phyloP scores from a whole-genome alignment of 2,888 invertebrate species.

The Xestobium rufovillosum region DNA sequence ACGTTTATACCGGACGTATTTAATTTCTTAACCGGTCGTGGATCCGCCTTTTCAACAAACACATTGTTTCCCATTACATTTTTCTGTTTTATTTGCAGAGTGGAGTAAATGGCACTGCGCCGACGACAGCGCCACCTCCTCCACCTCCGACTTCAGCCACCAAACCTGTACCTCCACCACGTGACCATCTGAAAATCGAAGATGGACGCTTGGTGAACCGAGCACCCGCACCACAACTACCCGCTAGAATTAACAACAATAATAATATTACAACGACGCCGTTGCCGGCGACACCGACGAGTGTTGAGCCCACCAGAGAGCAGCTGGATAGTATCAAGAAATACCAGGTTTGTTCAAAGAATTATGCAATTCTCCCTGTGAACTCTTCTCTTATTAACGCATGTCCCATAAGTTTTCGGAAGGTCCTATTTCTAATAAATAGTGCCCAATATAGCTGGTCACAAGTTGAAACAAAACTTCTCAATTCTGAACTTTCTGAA shows the following conservation, averaged over 20 bases:
- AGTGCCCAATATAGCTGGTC: no score
- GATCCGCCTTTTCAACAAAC: no score
- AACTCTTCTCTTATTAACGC: no score
- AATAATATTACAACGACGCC: slow-evolving; percentile 43
- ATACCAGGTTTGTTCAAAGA: slow-evolving; percentile 79
- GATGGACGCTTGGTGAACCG: slow-evolving; percentile 55
- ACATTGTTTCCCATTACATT: no score
- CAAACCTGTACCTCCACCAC: slow-evolving; percentile 54
- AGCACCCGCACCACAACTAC: slow-evolving; percentile 60
- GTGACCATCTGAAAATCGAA: slow-evolving; percentile 58
- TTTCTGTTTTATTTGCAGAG: slow-evolving; percentile 29
- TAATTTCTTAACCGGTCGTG: no score
- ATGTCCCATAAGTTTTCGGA: no score
- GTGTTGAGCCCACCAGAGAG: slow-evolving; percentile 67
- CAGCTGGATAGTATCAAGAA: slow-evolving; percentile 88
- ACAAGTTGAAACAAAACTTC: no score
- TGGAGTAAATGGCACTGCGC: slow-evolving; percentile 34
- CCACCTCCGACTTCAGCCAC: slow-evolving; percentile 35
- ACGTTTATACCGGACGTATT: no score
- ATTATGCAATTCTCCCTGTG: no score
- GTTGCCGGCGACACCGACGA: slow-evolving; percentile 46
- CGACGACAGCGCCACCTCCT: slow-evolving; percentile 39
- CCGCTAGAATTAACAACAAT: slow-evolving; percentile 53
- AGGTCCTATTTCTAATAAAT: no score
- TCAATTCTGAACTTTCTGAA: no score